Evolutionary conservation across 1,140 invertebrate species (phyloP).

Genomic region (Diorhabda sublineata): DNA sequence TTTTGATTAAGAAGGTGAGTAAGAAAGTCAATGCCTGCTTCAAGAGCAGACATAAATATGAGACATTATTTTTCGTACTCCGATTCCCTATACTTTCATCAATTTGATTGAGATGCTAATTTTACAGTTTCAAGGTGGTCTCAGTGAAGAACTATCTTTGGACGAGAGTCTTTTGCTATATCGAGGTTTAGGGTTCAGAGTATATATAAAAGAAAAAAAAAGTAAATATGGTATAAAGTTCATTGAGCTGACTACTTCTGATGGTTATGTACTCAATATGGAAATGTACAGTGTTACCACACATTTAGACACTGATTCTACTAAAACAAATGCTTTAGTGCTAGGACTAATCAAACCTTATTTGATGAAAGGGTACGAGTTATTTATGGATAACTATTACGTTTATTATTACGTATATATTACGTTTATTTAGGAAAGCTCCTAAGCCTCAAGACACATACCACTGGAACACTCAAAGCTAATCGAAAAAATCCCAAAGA

Average conservation of each 20-base stretch:
- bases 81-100: background rate
- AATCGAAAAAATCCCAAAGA: conserved; percentile 34
- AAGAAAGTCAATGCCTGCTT: too few species aligned
- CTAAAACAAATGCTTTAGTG: conserved; percentile 12
- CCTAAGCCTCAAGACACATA: conserved; percentile 36
- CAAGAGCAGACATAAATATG: too few species aligned
- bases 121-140: conserved; percentile 7
- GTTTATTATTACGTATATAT: too few species aligned
- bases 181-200: background rate
- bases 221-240: background rate
- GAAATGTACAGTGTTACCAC: conserved; percentile 1
- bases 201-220: background rate
- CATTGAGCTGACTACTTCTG: conserved; percentile 11
- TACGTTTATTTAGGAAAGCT: too few species aligned
- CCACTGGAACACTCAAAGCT: conserved; percentile 38
- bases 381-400: conserved; percentile 47
- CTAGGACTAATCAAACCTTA: conserved; percentile 23
- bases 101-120: conserved; percentile 10
- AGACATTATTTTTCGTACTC: conserved; percentile 8
- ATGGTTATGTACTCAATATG: background rate
- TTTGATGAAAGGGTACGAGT: conserved; percentile 37
- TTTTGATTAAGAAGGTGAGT: too few species aligned
- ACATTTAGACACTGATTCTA: background rate
- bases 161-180: background rate
- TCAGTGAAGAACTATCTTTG: background rate